Evolutionary conservation across 2,797 vertebrate species (phyloP).

Genomic region (Scyliorhinus canicula): DNA sequence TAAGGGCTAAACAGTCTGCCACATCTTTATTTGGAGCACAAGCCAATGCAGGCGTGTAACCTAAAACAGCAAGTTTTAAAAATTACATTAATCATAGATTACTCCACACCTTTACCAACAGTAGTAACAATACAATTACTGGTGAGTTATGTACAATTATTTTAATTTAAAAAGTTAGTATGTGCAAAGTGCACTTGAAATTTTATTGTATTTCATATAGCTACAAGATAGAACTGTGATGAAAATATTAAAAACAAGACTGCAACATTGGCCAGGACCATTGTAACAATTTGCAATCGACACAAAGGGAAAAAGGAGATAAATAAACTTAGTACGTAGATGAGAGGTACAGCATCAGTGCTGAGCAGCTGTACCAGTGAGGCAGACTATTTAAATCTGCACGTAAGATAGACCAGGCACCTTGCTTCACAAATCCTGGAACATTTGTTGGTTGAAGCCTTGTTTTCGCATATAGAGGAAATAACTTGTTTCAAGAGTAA

Average conservation of each 20-base stretch:
- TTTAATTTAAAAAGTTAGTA: neutral
- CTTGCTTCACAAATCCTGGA: neutral
- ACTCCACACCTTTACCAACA: neutral
- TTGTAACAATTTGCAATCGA: neutral
- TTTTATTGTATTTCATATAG: neutral
- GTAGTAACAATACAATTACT: neutral
- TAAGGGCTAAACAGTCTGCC: slow-evolving; percentile 92
- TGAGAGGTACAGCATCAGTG: neutral
- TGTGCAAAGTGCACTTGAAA: neutral
- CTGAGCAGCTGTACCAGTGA: neutral
- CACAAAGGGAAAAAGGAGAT: neutral
- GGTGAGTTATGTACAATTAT: neutral
- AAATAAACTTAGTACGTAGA: neutral
- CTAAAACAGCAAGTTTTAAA: slow-evolving; percentile 51
- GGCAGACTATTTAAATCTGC: neutral
- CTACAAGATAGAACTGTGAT: neutral
- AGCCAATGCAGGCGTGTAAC: slow-evolving; percentile 93
- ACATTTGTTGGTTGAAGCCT: neutral
- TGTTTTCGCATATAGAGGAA: neutral
- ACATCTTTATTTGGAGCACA: slow-evolving; percentile 96
- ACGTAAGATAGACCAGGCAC: neutral
- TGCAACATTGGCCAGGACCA: neutral
- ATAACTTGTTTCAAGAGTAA: neutral
- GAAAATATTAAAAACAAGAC: slow-evolving; percentile 2
- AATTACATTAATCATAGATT: neutral